Evolutionary conservation across 2,888 invertebrate species (phyloP).

Genomic region (Cepaea hortensis): DNA sequence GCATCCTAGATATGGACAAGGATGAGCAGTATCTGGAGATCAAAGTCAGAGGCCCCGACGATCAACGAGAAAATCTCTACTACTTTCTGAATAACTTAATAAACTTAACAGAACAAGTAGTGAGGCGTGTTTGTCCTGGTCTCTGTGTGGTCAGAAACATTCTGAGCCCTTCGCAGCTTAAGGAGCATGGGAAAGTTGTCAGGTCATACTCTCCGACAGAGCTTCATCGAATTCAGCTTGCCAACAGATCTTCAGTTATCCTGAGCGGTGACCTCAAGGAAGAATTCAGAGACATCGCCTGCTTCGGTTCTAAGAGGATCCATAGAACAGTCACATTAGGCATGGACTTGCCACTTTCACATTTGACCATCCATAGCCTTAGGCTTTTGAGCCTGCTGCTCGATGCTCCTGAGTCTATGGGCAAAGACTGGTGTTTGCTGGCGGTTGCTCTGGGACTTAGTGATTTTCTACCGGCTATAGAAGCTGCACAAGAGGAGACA

Average conservation of each 20-base stretch:
- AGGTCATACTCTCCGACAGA: conserved; percentile 71
- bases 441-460: conserved; percentile 79
- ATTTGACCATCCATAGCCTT: conserved; percentile 81
- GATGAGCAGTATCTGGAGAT: conserved; percentile 80
- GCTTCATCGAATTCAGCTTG: conserved; percentile 76
- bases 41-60: conserved; percentile 82
- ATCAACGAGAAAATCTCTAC: conserved; percentile 77
- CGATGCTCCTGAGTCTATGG: conserved; percentile 79
- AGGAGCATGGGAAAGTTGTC: conserved; percentile 62
- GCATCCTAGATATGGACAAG: conserved; percentile 81
- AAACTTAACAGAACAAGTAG: conserved; percentile 81
- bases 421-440: conserved; percentile 80
- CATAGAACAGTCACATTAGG: conserved; percentile 77
- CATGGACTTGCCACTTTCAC: conserved; percentile 80
- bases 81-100: conserved; percentile 84
- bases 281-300: conserved; percentile 80
- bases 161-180: conserved; percentile 79
- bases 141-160: conserved; percentile 82
- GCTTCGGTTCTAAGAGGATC: conserved; percentile 80
- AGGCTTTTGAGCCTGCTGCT: conserved; percentile 77
- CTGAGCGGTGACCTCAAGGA: conserved; percentile 78
- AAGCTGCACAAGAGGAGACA: conserved; percentile 69
- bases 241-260: conserved; percentile 75
- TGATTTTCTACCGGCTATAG: conserved; percentile 79
- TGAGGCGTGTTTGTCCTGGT: conserved; percentile 83